Base-by-base conservation (phyloP, 2,888 invertebrate species). In the Endotricha flammealis region DNA sequence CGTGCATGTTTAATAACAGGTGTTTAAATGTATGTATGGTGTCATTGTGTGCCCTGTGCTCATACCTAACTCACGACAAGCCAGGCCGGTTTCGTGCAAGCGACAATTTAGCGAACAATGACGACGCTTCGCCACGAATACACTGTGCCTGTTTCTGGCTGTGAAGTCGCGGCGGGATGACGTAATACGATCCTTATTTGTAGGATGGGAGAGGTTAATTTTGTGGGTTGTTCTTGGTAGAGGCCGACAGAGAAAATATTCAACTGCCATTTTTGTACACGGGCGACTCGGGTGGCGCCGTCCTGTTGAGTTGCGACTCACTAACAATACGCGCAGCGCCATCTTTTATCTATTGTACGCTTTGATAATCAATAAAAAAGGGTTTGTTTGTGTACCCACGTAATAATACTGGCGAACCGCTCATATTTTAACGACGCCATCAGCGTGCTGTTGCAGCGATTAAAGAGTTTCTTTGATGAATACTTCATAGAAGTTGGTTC, bases 31-130 rank as follows among this genome's bases (percentile, higher is more conserved):
- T 82, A 80, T 75, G 79, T 79, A 73, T 66, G 67, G 56, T 79
- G 77, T 79, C 72, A 80, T 77, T 79, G 79, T 82, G 75, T 73
- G 72, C 60, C 51, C 65, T 65, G 60, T 63, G 65, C 70, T 69
- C 65, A 64, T 82, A 79, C 78, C 79, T 79, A 79, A 67, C 78
- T 78, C 81, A 82, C 85, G 83, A 82, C 83, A 76, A 71, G 80
- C 78, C 64, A 48, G 73, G 81, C 78, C 76, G 81, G 81, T 82
- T 83, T 72, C 83, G 74, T 83, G 83, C 83, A 72, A 78, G 76
- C 81, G 83, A 85, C 83, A 83, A 83, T 85, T 85, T 83, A 82
- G 80, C 82, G 83, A 85, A 85, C 85, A 85, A 85, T 85, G 83
- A 81, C 82, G 77, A 81, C 72, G 80, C 78, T 78, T 65, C 63